phyloP scores from a whole-genome alignment of 2,888 invertebrate genomes.

The Drosophila crucigera region DNA sequence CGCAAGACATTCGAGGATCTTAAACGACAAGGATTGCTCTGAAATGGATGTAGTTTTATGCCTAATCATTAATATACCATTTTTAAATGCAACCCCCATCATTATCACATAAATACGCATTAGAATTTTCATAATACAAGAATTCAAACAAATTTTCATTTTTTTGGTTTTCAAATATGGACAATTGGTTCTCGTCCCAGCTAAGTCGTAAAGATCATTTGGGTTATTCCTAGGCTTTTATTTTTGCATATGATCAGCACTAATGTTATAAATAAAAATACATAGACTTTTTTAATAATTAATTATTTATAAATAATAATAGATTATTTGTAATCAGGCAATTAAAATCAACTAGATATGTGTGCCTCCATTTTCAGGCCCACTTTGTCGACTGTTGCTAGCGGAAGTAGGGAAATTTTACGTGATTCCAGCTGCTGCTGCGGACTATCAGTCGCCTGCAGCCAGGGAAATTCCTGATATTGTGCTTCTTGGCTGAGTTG shows the following conservation, averaged over 20 bases:
- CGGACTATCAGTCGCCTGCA: slow-evolving; percentile 53
- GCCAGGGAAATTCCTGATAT: slow-evolving; percentile 84
- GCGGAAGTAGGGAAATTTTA: slow-evolving; percentile 72
- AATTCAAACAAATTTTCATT: background rate
- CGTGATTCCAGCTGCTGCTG: background rate
- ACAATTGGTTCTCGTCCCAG: background rate
- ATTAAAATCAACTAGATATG: slow-evolving; percentile 46
- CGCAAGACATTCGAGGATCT: slow-evolving; percentile 99
- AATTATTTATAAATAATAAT: background rate
- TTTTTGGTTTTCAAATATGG: background rate
- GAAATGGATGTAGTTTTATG: slow-evolving; percentile 65
- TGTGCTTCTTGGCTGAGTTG: slow-evolving; percentile 75
- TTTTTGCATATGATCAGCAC: background rate
- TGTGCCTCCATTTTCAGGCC: slow-evolving; percentile 78
- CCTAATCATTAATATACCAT: slow-evolving; percentile 17
- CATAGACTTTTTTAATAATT: background rate
- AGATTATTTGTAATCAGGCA: background rate
- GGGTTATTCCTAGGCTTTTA: background rate
- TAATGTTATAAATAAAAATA: slow-evolving; percentile 1
- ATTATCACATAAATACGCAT: background rate
- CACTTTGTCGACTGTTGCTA: slow-evolving; percentile 66
- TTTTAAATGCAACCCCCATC: background rate
- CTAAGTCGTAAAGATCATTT: background rate
- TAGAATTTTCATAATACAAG: background rate
- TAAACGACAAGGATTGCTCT: slow-evolving; percentile 98